Evolutionary conservation across 2,797 vertebrate species (phyloP).

Genomic region (Catamblyrhynchus diadema): DNA sequence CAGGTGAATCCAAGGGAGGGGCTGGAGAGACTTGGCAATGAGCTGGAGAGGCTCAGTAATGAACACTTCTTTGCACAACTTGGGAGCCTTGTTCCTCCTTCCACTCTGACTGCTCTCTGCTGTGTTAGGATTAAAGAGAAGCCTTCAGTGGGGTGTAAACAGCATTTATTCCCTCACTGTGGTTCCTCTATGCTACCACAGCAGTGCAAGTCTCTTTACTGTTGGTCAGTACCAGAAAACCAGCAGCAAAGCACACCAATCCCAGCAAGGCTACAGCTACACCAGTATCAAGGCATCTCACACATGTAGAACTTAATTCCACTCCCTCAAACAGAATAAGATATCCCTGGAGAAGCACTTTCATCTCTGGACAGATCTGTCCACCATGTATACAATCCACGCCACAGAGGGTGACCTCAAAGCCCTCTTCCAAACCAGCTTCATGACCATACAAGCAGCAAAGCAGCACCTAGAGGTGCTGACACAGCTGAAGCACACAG

Average conservation of each 20-base stretch:
- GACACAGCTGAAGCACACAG: neutral
- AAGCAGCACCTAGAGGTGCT: neutral
- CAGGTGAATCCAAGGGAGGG: conserved; percentile 11
- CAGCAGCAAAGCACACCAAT: neutral
- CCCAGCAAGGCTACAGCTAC: neutral
- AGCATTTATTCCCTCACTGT: neutral
- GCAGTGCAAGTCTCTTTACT: neutral
- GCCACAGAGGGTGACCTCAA: conserved; percentile 29
- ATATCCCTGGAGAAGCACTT: conserved; percentile 8
- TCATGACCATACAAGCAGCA: conserved; percentile 31
- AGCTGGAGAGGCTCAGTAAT: neutral
- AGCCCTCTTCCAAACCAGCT: conserved; percentile 35
- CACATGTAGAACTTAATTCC: neutral
- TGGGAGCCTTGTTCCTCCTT: neutral
- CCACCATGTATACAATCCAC: neutral
- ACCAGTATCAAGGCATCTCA: neutral
- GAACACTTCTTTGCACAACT: neutral
- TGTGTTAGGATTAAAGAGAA: neutral
- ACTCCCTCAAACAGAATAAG: neutral
- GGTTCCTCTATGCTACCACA: neutral
- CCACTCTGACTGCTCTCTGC: neutral
- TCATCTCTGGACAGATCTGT: conserved; percentile 31
- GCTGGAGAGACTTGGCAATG: neutral
- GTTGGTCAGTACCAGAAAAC: neutral
- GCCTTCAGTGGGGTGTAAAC: neutral